Conservation (phyloP, 2,888 invertebrate species). For the Lasius platythorax region DNA sequence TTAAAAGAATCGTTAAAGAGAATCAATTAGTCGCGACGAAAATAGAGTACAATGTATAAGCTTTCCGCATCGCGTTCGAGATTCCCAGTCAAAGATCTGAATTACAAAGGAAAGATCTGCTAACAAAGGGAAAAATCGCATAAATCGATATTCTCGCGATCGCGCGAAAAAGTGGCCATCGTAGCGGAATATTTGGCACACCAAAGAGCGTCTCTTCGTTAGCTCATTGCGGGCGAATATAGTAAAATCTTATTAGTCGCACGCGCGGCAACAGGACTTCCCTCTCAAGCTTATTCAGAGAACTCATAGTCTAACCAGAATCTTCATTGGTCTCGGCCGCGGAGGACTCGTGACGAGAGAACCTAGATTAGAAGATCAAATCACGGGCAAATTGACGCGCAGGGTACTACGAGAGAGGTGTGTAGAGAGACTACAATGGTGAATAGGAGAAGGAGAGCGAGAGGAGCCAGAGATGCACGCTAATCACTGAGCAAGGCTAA, state of each 20-base stretch:
- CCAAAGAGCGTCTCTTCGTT: background rate
- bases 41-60: background rate
- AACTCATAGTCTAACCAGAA: constrained; percentile 22
- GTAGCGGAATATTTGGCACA: background rate
- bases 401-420: constrained; percentile 33
- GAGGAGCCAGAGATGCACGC: constrained; percentile 67
- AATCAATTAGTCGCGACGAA: background rate
- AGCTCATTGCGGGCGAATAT: background rate
- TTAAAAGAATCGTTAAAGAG: constrained; percentile 13
- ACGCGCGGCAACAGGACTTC: background rate
- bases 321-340: constrained; percentile 23
- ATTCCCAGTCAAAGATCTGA: background rate
- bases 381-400: constrained; percentile 56
- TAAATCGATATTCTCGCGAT: background rate
- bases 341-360: constrained; percentile 50
- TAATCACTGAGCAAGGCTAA: constrained; percentile 83
- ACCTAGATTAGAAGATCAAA: constrained; percentile 48
- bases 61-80: background rate
- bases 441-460: constrained; percentile 33
- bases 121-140: background rate
- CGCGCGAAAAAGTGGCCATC: background rate
- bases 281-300: background rate
- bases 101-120: background rate
- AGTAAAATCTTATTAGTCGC: background rate
- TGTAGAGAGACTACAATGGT: constrained; percentile 33